Percentiles rank a stretch among this genome's conserved stretches.
Conservation (phyloP, 2,113 vertebrate genomes). For the Stegostoma tigrinum region DNA sequence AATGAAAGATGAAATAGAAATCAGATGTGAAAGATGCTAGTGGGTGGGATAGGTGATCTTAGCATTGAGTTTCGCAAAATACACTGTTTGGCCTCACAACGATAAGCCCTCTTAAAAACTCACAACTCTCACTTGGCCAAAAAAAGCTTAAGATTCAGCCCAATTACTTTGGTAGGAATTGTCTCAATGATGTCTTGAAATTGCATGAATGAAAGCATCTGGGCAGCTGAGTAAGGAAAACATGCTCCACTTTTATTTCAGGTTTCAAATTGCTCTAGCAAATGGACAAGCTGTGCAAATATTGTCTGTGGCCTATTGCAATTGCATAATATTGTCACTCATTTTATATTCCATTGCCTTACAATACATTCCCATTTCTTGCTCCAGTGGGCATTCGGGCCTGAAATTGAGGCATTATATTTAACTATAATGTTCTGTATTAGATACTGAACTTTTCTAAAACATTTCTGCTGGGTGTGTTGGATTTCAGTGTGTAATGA, state of each 20-base stretch:
- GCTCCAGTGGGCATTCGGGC: neutral
- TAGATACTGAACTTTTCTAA: neutral
- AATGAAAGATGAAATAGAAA: too few relatives aligned
- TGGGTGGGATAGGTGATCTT: too few relatives aligned
- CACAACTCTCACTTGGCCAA: too few relatives aligned
- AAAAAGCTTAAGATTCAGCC: too few relatives aligned
- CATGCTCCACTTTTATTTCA: neutral
- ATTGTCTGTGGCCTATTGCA: neutral
- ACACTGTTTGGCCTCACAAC: too few relatives aligned
- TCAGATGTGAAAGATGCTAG: too few relatives aligned
- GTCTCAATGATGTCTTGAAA: neutral
- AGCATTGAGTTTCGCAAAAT: too few relatives aligned
- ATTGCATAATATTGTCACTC: slow-evolving; percentile 8
- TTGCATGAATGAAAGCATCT: neutral
- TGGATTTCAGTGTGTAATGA: neutral
- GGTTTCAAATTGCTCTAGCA: neutral
- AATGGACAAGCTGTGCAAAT: neutral
- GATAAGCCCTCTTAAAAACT: too few relatives aligned
- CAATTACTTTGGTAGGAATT: neutral
- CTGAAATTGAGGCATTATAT: slow-evolving; percentile 17
- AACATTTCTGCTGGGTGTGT: neutral
- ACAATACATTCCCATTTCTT: slow-evolving; percentile 22
- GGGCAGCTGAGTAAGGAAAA: neutral
- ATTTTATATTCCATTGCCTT: slow-evolving; percentile 6
- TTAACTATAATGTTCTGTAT: slow-evolving; percentile 10